Conservation (phyloP, 2,797 vertebrate genomes). For the Lacerta agilis region DNA sequence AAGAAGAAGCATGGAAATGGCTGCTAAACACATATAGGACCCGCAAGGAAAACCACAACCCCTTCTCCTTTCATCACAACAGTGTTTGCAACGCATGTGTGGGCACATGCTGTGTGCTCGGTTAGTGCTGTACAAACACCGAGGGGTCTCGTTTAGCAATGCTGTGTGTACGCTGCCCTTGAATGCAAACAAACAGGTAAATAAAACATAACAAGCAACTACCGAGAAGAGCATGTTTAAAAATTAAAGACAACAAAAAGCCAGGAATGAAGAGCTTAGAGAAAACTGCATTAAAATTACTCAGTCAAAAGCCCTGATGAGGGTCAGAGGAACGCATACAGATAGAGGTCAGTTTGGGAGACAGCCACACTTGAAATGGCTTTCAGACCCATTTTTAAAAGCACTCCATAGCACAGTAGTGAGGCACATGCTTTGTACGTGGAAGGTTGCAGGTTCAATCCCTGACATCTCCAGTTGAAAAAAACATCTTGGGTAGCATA, state of each 20-base stretch:
- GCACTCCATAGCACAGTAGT: not conserved
- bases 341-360: constrained; percentile 8
- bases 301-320: not conserved
- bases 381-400: not conserved
- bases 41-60: not conserved
- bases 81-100: not conserved
- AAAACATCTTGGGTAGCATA: not conserved
- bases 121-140: constrained; percentile 6
- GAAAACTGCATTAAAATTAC: not conserved
- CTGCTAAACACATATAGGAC: not conserved
- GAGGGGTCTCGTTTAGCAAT: not conserved
- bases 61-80: not conserved
- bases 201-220: not conserved
- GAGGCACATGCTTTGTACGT: not conserved
- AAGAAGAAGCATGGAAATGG: not conserved
- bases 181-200: constrained; percentile 26
- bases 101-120: not conserved
- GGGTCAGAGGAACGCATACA: not conserved
- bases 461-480: not conserved
- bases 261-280: not conserved
- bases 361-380: not conserved
- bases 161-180: constrained; percentile 10
- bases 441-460: not conserved
- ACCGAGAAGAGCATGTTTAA: constrained; percentile 22
- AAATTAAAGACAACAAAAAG: not conserved